Percentiles rank a stretch among this genome's conserved stretches.
Conservation (phyloP, 92 coral and sea anemone species). For the Virgularia gustaviana region DNA sequence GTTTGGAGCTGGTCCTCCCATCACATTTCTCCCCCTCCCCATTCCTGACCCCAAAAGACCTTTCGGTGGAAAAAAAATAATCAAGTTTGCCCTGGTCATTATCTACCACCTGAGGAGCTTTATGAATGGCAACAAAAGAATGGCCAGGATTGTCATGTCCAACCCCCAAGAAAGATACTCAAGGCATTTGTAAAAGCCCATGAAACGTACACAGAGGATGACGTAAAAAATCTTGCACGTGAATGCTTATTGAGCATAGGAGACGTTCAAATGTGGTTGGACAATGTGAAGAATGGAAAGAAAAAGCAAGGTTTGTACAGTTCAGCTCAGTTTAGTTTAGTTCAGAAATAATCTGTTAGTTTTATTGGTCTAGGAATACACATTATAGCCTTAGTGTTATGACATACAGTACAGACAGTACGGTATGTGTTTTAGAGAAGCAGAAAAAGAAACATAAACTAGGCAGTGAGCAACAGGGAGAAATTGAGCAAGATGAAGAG, state of each 20-base stretch:
- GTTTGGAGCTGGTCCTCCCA: conserved; percentile 53
- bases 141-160: conserved; percentile 1
- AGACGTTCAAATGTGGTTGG: conserved; percentile 41
- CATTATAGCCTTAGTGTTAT: too few relatives aligned
- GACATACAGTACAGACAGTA: too few relatives aligned
- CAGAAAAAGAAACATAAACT: background rate
- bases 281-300: conserved; percentile 40
- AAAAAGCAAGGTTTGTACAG: background rate
- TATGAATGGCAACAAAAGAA: conserved; percentile 13
- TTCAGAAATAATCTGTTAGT: too few relatives aligned
- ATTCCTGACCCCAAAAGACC: conserved; percentile 58
- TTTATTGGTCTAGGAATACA: too few relatives aligned
- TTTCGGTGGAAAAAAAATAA: conserved; percentile 25
- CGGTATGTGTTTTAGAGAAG: too few relatives aligned
- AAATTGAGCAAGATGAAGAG: conserved; percentile 1
- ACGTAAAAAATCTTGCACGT: conserved; percentile 7
- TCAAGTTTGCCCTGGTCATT: conserved; percentile 31
- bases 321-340: too few relatives aligned
- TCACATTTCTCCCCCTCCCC: conserved; percentile 48
- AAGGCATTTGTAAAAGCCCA: background rate
- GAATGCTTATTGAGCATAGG: conserved; percentile 29
- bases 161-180: conserved; percentile 18
- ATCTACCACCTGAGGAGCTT: conserved; percentile 37
- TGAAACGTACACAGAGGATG: conserved; percentile 9
- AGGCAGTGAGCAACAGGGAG: too few relatives aligned